Evolutionary conservation across 1,140 invertebrate species (phyloP).

Genomic region (Grapholita molesta): DNA sequence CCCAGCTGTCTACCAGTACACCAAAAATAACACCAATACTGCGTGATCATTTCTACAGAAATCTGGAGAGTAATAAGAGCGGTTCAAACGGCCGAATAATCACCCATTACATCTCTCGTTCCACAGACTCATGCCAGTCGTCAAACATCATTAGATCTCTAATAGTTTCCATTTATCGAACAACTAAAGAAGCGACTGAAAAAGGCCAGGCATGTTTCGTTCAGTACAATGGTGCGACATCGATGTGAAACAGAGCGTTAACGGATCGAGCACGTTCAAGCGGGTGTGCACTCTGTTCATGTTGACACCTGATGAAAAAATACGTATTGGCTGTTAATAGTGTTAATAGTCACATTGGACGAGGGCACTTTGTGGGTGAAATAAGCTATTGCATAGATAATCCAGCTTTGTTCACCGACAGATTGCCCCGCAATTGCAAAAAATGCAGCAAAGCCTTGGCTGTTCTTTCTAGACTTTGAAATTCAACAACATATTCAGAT

Average conservation of each 20-base stretch:
- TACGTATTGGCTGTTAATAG: not conserved
- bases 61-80: too few species aligned
- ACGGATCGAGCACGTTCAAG: not conserved
- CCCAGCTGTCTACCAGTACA: too few species aligned
- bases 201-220: not conserved
- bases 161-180: not conserved
- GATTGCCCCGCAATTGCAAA: too few species aligned
- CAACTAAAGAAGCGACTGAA: not conserved
- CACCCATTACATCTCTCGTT: too few species aligned
- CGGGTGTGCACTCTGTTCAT: constrained; percentile 4
- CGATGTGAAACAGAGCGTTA: constrained; percentile 41
- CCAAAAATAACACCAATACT: too few species aligned
- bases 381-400: too few species aligned
- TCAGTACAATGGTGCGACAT: constrained; percentile 22
- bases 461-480: too few species aligned
- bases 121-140: not conserved
- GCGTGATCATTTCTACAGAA: too few species aligned
- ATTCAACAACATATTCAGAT: too few species aligned
- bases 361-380: not conserved
- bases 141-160: not conserved
- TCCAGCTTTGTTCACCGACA: too few species aligned
- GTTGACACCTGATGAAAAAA: not conserved
- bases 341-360: not conserved
- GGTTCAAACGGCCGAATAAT: too few species aligned
- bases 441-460: too few species aligned